Evolutionary conservation across 53 echinoderm and acorn worm genomes (phyloP), one percentile per base, ranked within the genome.

Genomic region (Holothuria leucospilota): DNA sequence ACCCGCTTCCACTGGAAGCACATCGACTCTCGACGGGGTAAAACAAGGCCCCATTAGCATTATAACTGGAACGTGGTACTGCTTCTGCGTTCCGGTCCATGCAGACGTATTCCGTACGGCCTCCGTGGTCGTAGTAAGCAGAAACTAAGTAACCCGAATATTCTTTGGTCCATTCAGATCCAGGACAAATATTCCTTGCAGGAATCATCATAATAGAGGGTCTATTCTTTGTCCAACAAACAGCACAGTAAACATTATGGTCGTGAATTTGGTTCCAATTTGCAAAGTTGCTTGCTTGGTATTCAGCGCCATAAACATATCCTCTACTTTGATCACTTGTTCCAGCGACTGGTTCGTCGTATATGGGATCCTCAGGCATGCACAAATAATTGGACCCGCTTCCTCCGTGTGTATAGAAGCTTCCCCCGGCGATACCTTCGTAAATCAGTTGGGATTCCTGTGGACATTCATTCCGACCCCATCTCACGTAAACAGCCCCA

Each of bases 181-280:
- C 51, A 40, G 91, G 91, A 75, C 91, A 91, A 11, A 28, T 39
- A 27, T 87, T 91, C 41, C 87, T 60, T 21, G 88, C 91, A 42
- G 91, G 91, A 27, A 91, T 41, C 88, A 91, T 88, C 23, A 91
- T 20, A 8, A 42, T 18, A 21, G 53, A 51, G 6, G 52, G 39
- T 42, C 85, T 84, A 20, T 68, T 1, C 4, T 60, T 51, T 12
- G 80, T 85, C 27, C 30, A 11, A 58, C 91, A 91, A 12, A 91
- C 85, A 20, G 88, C 88, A 62, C 88, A 91, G 1, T 79, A 62
- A 16, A 71, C 71, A 20, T 82, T 61, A 16, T 70, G 23, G 38
- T 88, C 41, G 28, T 88, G 70, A 66, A 88, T 61, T 6, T 51
- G 51, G 9, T 5, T 39, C 2, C 26, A 88, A 2, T 23, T 59